Evolutionary conservation across 2,113 vertebrate genomes (phyloP), one percentile per base, ranked within the genome.

Genomic region (Neolamprologus variostigma): DNA sequence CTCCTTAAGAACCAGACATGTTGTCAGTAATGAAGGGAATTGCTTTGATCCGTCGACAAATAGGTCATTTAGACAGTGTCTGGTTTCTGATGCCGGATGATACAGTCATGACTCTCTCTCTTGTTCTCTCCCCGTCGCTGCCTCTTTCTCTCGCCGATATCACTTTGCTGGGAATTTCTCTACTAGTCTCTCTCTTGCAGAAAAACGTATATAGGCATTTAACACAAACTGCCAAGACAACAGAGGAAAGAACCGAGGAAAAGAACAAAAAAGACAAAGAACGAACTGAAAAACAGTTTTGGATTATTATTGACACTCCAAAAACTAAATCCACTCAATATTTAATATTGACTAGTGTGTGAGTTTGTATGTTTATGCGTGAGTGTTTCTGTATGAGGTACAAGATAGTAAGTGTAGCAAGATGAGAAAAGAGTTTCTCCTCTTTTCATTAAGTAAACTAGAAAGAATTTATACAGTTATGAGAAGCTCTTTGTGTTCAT

Each of bases 21-120:
- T 95, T 94, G 95, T 96, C 95, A 95, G 94, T 96, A 96, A 96
- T 95, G 95, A 96, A 94, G 95, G 93, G 92, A 96, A 95, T 94
- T 89, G 91, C 95, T 96, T 95, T 96, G 95, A 96, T 96, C 95
- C 87, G 42, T 93, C 93, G 90, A 96, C 95, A 97, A 96, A 96
- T 96, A 95, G 95, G 95, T 96, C 95, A 95, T 96, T 97, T 95
- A 96, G 86, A 89, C 91, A 87, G 93, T 93, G 93, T 94, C 95
- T 94, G 90, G 86, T 94, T 92, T 88, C 91, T 93, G 94, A 94
- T 90, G 91, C 89, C 31, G 81, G 86, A 91, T 92, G 91, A 92
- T 91, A 87, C 90, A 91, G 86, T 92, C 89, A 50, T 89, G 88
- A 12, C 83, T 86, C 83, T 84, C 86, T 73, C 78, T 79, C 54